Conservation (phyloP, 2,113 vertebrate species). For the Saguinus imperator region DNA sequence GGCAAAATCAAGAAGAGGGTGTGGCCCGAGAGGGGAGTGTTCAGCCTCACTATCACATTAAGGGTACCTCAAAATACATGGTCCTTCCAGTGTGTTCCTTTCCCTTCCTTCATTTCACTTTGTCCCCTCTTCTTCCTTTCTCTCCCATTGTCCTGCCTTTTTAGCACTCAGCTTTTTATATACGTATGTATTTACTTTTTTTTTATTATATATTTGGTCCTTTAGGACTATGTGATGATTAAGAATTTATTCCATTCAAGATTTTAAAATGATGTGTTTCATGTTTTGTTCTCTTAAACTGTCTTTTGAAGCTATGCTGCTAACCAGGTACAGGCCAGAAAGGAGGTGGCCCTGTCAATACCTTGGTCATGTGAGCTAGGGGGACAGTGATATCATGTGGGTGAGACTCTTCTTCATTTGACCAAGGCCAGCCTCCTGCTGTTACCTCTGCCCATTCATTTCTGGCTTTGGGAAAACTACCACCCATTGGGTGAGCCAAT, state of each 20-base stretch:
- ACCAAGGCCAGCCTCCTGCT: slow-evolving; percentile 63
- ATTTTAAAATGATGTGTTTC: slow-evolving; percentile 42
- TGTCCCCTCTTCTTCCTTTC: background rate
- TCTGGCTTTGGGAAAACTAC: slow-evolving; percentile 47
- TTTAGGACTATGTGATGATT: slow-evolving; percentile 65
- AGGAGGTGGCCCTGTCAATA: slow-evolving; percentile 42
- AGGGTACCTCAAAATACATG: slow-evolving; percentile 55
- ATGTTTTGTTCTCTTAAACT: slow-evolving; percentile 65
- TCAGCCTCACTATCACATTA: slow-evolving; percentile 14
- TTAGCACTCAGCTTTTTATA: slow-evolving; percentile 58
- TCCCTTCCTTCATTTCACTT: background rate
- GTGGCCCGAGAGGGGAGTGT: background rate
- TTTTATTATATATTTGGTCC: slow-evolving; percentile 73
- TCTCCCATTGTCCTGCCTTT: slow-evolving; percentile 38
- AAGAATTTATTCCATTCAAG: slow-evolving; percentile 64
- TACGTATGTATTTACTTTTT: slow-evolving; percentile 62
- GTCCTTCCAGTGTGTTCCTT: slow-evolving; percentile 19
- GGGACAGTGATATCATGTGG: slow-evolving; percentile 31
- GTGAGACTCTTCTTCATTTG: slow-evolving; percentile 60
- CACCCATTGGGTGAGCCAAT: slow-evolving; percentile 15
- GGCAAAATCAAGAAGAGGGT: background rate
- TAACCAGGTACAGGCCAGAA: slow-evolving; percentile 66
- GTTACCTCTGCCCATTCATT: slow-evolving; percentile 62
- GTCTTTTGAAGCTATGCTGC: slow-evolving; percentile 73
- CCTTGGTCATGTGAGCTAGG: slow-evolving; percentile 39